Conservation (phyloP, 2,888 invertebrate genomes). For the Andrena trimmerana region DNA sequence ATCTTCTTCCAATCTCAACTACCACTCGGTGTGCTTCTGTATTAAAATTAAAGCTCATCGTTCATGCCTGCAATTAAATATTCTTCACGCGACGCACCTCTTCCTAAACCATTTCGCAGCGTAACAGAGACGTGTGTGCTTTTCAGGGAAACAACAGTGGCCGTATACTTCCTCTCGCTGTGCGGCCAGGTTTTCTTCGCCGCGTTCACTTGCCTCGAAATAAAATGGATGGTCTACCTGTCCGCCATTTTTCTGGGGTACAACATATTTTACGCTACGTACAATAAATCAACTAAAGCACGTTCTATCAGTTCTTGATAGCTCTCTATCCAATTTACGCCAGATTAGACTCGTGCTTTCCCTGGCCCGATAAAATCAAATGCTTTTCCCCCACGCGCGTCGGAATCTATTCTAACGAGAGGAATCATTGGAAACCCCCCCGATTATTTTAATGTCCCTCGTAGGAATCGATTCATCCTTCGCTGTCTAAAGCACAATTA, state of each 20-base stretch:
- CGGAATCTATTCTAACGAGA: background rate
- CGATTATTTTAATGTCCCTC: background rate
- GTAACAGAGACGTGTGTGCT: background rate
- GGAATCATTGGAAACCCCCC: background rate
- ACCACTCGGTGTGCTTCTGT: too few relatives aligned
- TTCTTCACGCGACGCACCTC: background rate
- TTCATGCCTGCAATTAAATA: too few relatives aligned
- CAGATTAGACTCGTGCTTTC: too few relatives aligned
- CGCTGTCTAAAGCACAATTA: background rate
- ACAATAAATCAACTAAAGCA: too few relatives aligned
- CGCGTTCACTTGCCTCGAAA: slow-evolving; percentile 70
- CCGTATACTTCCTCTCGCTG: slow-evolving; percentile 77
- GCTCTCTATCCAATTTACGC: too few relatives aligned
- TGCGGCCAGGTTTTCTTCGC: slow-evolving; percentile 80
- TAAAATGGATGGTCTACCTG: slow-evolving; percentile 79
- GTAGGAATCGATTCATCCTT: background rate
- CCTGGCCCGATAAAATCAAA: too few relatives aligned
- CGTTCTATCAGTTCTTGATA: too few relatives aligned
- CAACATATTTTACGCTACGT: slow-evolving; percentile 19
- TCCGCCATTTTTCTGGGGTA: slow-evolving; percentile 78
- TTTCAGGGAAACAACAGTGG: slow-evolving; percentile 87
- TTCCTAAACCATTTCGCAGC: background rate
- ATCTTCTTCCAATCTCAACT: background rate
- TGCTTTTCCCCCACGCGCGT: too few relatives aligned
- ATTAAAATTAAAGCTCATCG: too few relatives aligned